These are phyloP conservation scores for Adineta ricciae DNA, from an alignment of 2,888 invertebrate species.

Conservation along the genomic window DNA sequence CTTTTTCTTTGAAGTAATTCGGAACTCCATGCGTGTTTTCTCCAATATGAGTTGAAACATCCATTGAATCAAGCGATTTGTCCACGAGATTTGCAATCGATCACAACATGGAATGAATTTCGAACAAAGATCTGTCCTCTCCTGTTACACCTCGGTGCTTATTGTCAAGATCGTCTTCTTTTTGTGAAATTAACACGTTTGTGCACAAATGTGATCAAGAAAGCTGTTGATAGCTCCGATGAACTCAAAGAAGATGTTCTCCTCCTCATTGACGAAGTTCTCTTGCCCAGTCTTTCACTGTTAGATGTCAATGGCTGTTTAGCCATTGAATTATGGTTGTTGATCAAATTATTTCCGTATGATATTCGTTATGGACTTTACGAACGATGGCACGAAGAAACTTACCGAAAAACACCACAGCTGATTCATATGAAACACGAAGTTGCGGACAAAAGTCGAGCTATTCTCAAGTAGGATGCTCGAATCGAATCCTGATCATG, in stretches of 20 bases:
- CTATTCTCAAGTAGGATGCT: constrained; percentile 54
- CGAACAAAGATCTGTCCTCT: constrained; percentile 16
- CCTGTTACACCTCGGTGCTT: constrained; percentile 23
- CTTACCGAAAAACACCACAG: constrained; percentile 68
- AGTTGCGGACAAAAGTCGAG: constrained; percentile 78
- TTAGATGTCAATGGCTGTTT: constrained; percentile 88
- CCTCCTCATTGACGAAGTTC: constrained; percentile 72
- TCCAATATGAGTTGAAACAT: neutral
- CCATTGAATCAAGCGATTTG: neutral
- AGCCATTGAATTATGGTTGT: constrained; percentile 86
- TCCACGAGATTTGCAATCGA: neutral
- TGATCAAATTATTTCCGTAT: constrained; percentile 54
- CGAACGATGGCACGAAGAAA: constrained; percentile 88
- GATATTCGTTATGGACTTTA: constrained; percentile 66
- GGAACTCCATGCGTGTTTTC: neutral
- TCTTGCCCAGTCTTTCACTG: constrained; percentile 79
- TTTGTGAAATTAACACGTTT: constrained; percentile 70
- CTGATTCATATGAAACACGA: constrained; percentile 73
- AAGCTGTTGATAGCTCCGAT: neutral
- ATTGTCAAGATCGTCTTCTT: constrained; percentile 63
- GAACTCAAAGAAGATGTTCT: constrained; percentile 70
- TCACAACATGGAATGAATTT: constrained; percentile 20
- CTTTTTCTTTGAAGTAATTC: neutral
- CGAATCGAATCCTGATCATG: neutral
- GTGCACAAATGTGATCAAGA: constrained; percentile 51